Evolutionary conservation across 1,140 invertebrate genomes (phyloP).

Genomic region (Papilio dardanus): DNA sequence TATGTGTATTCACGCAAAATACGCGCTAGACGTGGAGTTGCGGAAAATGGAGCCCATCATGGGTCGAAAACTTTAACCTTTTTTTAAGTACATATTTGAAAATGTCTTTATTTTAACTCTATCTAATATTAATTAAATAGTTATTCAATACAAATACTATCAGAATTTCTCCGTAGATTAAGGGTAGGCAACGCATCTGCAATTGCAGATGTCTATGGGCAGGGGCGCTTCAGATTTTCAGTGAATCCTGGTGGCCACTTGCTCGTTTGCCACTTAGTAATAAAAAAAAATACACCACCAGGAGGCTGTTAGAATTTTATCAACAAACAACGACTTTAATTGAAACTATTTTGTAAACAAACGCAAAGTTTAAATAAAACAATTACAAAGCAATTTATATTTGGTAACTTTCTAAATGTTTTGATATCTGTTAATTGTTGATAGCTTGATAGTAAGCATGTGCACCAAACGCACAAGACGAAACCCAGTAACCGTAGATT

Average conservation of each 20-base stretch:
- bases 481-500: slow-evolving; percentile 5
- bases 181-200: too few relatives aligned
- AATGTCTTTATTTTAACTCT: too few relatives aligned
- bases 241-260: too few relatives aligned
- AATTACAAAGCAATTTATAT: slow-evolving; percentile 14
- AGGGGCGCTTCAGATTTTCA: too few relatives aligned
- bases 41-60: too few relatives aligned
- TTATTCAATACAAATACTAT: neutral
- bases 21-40: too few relatives aligned
- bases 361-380: neutral
- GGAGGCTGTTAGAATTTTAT: neutral
- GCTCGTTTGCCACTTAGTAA: too few relatives aligned
- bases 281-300: neutral
- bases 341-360: neutral
- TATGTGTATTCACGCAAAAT: too few relatives aligned
- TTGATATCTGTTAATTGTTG: slow-evolving; percentile 20
- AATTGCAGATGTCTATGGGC: too few relatives aligned
- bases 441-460: slow-evolving; percentile 19
- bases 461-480: slow-evolving; percentile 20
- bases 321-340: neutral
- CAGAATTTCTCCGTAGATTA: too few relatives aligned
- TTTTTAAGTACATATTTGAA: too few relatives aligned
- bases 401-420: slow-evolving; percentile 18
- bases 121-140: neutral
- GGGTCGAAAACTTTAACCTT: too few relatives aligned